Conservation (phyloP, 2,113 vertebrate species). For the Macquaria ambigua region DNA sequence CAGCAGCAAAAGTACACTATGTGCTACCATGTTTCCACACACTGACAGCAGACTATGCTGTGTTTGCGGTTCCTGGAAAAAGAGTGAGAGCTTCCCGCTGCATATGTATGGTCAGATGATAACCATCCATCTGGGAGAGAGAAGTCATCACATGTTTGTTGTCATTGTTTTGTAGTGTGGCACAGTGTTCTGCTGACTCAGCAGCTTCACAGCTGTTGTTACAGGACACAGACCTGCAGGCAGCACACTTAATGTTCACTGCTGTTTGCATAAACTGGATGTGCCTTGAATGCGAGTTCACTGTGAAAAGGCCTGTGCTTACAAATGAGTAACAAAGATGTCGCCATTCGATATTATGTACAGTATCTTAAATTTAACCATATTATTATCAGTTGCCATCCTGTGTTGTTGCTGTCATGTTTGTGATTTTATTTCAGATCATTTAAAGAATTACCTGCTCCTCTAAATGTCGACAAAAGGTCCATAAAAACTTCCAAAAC, state of each 20-base stretch:
- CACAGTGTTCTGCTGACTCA: slow-evolving; percentile 34
- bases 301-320: background rate
- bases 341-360: background rate
- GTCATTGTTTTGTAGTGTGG: background rate
- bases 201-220: slow-evolving; percentile 32
- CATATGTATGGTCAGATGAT: background rate
- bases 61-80: background rate
- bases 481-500: too few relatives aligned
- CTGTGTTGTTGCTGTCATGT: background rate
- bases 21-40: background rate
- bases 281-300: slow-evolving; percentile 27
- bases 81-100: background rate
- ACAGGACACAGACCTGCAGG: slow-evolving; percentile 18
- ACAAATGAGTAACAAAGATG: background rate
- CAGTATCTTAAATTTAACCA: background rate
- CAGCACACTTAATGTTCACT: background rate
- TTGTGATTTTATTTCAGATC: too few relatives aligned
- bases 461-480: too few relatives aligned
- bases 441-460: too few relatives aligned
- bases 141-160: background rate
- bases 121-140: background rate
- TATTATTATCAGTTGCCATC: background rate
- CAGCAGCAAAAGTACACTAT: background rate
- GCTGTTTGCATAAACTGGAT: slow-evolving; percentile 16
- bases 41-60: too few relatives aligned